phyloP scores from a whole-genome alignment of 2,888 invertebrate genomes.

The Cheilosia grossa region DNA sequence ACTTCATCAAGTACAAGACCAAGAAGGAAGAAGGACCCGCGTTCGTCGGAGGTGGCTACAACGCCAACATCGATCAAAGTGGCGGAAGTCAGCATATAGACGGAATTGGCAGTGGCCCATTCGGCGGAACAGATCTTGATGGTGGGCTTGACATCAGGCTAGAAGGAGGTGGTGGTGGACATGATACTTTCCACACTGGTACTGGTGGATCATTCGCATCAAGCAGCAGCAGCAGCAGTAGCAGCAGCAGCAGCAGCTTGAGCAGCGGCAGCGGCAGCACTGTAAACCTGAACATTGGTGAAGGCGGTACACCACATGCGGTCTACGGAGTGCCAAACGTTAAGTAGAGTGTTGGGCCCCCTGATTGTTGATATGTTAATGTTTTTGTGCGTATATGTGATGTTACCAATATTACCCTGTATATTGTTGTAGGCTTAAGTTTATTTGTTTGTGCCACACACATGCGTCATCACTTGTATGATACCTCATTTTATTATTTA shows the following conservation, averaged over 20 bases:
- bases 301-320: constrained; percentile 63
- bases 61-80: constrained; percentile 38
- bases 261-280: constrained; percentile 29
- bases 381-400: constrained; percentile 65
- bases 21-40: constrained; percentile 81
- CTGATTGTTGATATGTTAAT: constrained; percentile 36
- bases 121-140: constrained; percentile 63
- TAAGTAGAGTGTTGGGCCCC: constrained; percentile 43
- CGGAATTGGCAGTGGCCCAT: constrained; percentile 44
- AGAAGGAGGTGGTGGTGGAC: constrained; percentile 64
- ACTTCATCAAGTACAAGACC: constrained; percentile 89
- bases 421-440: constrained; percentile 51
- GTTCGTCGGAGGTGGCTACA: constrained; percentile 58
- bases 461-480: constrained; percentile 65
- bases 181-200: constrained; percentile 32
- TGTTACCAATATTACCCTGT: constrained; percentile 58
- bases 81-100: constrained; percentile 43
- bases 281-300: constrained; percentile 39
- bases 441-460: constrained; percentile 38
- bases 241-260: constrained; percentile 34
- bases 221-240: constrained; percentile 15
- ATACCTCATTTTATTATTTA: constrained; percentile 73
- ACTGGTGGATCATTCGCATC: constrained; percentile 27
- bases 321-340: constrained; percentile 76
- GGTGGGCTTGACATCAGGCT: constrained; percentile 71